Percentiles rank a stretch among this genome's conserved stretches.
Evolutionary conservation across 2,888 invertebrate genomes (phyloP).

Genomic region (Tholera decimalis): DNA sequence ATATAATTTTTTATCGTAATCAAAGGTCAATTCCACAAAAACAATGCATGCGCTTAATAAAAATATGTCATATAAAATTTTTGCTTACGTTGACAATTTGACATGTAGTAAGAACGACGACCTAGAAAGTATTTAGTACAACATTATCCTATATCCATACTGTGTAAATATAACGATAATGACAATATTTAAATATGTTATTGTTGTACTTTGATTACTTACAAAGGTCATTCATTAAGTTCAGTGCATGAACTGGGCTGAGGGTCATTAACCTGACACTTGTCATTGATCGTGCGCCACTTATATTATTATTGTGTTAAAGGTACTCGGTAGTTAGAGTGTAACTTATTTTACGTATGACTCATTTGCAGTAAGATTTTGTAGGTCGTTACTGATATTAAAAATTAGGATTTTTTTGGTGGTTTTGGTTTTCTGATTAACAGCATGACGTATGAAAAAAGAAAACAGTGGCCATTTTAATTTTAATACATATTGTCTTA

Average conservation of each 20-base stretch:
- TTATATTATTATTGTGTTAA: slow-evolving; percentile 33
- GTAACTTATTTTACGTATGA: background rate
- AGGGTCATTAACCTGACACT: slow-evolving; percentile 41
- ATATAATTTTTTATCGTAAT: no score
- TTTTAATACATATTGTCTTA: no score
- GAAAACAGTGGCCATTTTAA: no score
- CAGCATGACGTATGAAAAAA: no score
- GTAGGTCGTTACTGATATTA: slow-evolving; percentile 3
- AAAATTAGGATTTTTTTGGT: background rate
- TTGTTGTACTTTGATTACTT: slow-evolving; percentile 12
- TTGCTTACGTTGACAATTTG: no score
- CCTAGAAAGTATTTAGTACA: no score
- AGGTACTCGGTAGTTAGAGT: slow-evolving; percentile 18
- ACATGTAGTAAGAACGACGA: no score
- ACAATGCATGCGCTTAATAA: no score
- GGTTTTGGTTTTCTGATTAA: background rate
- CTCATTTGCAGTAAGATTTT: slow-evolving; percentile 12
- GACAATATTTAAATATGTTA: slow-evolving; percentile 12
- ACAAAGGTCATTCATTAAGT: slow-evolving; percentile 28
- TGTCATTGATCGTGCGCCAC: slow-evolving; percentile 46
- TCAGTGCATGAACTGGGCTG: slow-evolving; percentile 14
- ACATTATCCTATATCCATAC: no score
- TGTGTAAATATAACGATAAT: background rate
- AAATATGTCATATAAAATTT: no score
- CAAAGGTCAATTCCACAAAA: no score